Evolutionary conservation across 2,888 invertebrate genomes (phyloP).

Genomic region (Idaea biselata): DNA sequence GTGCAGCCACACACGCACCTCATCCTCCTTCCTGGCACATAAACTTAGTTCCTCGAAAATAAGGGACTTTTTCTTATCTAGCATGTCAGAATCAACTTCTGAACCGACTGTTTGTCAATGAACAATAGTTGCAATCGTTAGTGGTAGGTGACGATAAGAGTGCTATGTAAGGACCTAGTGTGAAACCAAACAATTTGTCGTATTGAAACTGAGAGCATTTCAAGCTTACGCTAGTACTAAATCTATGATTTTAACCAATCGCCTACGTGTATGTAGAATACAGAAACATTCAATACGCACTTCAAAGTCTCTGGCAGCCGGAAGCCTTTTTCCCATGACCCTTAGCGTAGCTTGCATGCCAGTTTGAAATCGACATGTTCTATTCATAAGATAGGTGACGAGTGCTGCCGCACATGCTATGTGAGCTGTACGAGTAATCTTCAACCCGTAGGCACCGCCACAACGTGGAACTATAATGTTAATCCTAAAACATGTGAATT

Average conservation of each 20-base stretch:
- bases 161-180: too few relatives aligned
- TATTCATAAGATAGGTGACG: conserved; percentile 82
- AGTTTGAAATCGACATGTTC: conserved; percentile 86
- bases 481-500: conserved; percentile 37
- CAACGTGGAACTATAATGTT: conserved; percentile 47
- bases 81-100: too few relatives aligned
- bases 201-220: too few relatives aligned
- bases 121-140: too few relatives aligned
- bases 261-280: conserved; percentile 4
- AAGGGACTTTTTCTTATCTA: too few relatives aligned
- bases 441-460: conserved; percentile 85
- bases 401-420: conserved; percentile 85
- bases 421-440: conserved; percentile 82
- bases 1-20: too few relatives aligned
- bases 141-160: too few relatives aligned
- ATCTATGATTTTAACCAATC: not conserved
- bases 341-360: conserved; percentile 87
- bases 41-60: too few relatives aligned
- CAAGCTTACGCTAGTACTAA: too few relatives aligned
- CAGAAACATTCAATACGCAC: conserved; percentile 46
- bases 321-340: conserved; percentile 83
- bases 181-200: too few relatives aligned
- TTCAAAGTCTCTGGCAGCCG: conserved; percentile 83
- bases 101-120: too few relatives aligned
- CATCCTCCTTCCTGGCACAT: too few relatives aligned